Conservation (phyloP, 2,797 vertebrate species). For the Carapus acus region DNA sequence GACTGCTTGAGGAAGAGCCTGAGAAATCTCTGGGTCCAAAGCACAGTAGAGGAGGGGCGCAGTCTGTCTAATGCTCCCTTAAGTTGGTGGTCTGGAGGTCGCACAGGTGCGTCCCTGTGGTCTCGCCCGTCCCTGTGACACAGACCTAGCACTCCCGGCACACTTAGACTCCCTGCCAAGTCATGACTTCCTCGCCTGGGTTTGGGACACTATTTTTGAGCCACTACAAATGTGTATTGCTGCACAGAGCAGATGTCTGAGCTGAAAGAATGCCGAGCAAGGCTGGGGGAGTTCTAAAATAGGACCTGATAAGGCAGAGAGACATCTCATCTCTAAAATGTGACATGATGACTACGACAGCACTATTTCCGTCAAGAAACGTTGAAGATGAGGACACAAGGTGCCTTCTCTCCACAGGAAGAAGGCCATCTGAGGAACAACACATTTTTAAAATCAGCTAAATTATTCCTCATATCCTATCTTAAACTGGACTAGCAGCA, state of each 20-base stretch:
- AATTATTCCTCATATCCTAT: no score
- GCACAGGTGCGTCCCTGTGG: constrained; percentile 54
- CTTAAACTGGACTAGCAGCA: constrained; percentile 12
- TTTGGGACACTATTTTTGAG: constrained; percentile 53
- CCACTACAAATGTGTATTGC: constrained; percentile 29
- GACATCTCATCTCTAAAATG: no score
- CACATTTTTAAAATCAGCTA: no score
- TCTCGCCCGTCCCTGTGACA: constrained; percentile 39
- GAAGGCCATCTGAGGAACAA: no score
- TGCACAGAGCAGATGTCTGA: constrained; percentile 52
- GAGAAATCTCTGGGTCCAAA: no score
- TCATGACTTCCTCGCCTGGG: constrained; percentile 52
- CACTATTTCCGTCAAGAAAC: no score
- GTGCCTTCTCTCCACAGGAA: no score
- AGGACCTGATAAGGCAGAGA: background rate
- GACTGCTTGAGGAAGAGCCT: no score
- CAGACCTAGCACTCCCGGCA: constrained; percentile 22
- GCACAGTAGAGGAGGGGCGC: no score
- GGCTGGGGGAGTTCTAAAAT: constrained; percentile 14
- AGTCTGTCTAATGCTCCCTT: no score
- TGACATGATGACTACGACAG: no score
- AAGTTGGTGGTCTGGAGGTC: background rate
- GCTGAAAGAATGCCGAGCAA: constrained; percentile 50
- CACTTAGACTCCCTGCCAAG: constrained; percentile 44
- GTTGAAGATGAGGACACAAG: no score